Evolutionary conservation across 1,140 invertebrate genomes (phyloP), one percentile per base, ranked within the genome.

Genomic region (Brachionus calyciflorus): DNA sequence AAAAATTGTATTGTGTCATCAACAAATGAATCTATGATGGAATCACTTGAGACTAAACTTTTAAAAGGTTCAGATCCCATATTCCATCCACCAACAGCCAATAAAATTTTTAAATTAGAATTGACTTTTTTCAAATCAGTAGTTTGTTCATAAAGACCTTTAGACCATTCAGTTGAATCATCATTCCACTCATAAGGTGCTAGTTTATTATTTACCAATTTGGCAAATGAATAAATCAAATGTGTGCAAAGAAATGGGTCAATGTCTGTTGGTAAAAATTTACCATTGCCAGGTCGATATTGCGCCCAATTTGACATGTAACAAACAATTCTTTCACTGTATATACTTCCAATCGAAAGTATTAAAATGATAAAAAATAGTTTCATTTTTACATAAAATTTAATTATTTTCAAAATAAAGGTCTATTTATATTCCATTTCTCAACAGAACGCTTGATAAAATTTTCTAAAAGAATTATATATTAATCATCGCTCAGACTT

Each of bases 251-350:
- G 89, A 19, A 78, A 80, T 0, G 93, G 86, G 82, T 96, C 91
- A 12, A 97, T 89, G 81, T 95, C 90, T 78, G 93, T 91, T 0
- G 93, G 92, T 49, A 88, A 88, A 84, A 95, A 96, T 82, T 91
- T 91, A 7, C 92, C 93, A 24, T 88, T 87, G 53, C 91, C 91
- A 0, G 92, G 90, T 53, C 93, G 87, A 82, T 94, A 95, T 77
- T 91, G 89, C 0, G 93, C 93, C 94, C 94, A 96, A 79, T 91
- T 95, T 2, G 94, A 95, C 82, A 93, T 88, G 81, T 96, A 97
- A 83, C 94, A 98, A 79, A 96, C 37, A 28, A 77, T 63, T 24
- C 55, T 26, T 37, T 60, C 37, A 19, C 28, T 30, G 17, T 19
- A 3, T 17, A 7, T 33, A 9, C 19, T 19, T 17, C 19, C 7